Percentiles rank a stretch among this genome's conserved stretches.
phyloP scores from a whole-genome alignment of 2,113 vertebrate species.

The Tetrao urogallus region DNA sequence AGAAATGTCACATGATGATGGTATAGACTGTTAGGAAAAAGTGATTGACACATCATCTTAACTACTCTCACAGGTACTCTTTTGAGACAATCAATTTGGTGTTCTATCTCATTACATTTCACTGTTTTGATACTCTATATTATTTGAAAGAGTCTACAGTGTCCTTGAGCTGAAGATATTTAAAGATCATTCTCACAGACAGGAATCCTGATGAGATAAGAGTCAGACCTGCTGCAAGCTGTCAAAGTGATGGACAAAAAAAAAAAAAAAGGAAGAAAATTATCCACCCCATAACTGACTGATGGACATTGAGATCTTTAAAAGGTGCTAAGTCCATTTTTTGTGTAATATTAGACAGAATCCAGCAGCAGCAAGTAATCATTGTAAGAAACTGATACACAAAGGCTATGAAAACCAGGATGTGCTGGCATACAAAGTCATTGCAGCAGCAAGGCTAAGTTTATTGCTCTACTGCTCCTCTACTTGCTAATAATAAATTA shows the following conservation, averaged over 20 bases:
- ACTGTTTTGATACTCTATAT: conserved; percentile 50
- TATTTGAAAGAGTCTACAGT: conserved; percentile 49
- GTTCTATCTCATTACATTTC: conserved; percentile 75
- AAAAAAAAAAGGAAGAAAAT: conserved; percentile 13
- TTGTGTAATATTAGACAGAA: background rate
- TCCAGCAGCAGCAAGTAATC: background rate
- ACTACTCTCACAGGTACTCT: conserved; percentile 56
- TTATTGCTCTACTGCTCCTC: conserved; percentile 43
- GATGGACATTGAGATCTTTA: background rate
- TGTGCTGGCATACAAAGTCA: background rate
- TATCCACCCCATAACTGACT: background rate
- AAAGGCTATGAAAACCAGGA: background rate
- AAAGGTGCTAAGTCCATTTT: background rate
- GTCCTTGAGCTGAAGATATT: conserved; percentile 61
- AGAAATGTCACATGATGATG: conserved; percentile 54
- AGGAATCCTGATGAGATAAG: conserved; percentile 38
- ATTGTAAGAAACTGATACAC: background rate
- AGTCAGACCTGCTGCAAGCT: conserved; percentile 25
- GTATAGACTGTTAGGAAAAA: conserved; percentile 61
- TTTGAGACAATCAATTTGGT: conserved; percentile 68
- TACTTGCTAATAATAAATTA: conserved; percentile 58
- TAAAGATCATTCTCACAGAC: conserved; percentile 49
- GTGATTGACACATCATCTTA: conserved; percentile 68
- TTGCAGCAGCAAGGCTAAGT: conserved; percentile 4
- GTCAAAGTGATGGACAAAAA: background rate